Evolutionary conservation across 2,888 invertebrate genomes (phyloP).

Genomic region (Lepidocyrtoides sp.): DNA sequence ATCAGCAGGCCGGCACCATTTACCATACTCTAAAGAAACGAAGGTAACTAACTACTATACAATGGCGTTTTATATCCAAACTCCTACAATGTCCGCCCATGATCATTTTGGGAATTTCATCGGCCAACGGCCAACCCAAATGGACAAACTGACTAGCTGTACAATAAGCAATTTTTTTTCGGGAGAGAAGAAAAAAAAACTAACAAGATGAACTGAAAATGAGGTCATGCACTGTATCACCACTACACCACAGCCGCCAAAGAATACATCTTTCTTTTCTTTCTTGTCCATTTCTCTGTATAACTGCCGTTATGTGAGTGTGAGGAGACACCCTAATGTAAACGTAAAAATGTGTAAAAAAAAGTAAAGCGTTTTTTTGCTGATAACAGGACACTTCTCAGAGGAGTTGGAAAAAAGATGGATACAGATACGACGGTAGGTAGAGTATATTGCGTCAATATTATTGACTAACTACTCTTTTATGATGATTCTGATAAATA

Average conservation of each 20-base stretch:
- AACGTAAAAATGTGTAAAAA: background rate
- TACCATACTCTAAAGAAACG: slow-evolving; percentile 31
- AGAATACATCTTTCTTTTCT: slow-evolving; percentile 25
- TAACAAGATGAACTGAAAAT: slow-evolving; percentile 34
- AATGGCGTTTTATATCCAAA: slow-evolving; percentile 27
- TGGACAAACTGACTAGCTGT: slow-evolving; percentile 66
- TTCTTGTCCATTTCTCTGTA: slow-evolving; percentile 10
- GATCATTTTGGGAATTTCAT: slow-evolving; percentile 76
- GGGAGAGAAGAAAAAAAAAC: background rate
- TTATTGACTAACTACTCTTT: too few relatives aligned
- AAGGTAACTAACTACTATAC: slow-evolving; percentile 50
- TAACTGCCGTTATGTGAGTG: slow-evolving; percentile 7
- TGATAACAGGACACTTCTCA: slow-evolving; percentile 56
- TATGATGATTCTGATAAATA: too few relatives aligned
- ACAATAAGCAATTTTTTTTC: slow-evolving; percentile 64
- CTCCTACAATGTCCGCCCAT: slow-evolving; percentile 74
- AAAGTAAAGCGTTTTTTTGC: slow-evolving; percentile 10
- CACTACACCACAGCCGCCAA: background rate
- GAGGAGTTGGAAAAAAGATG: slow-evolving; percentile 45
- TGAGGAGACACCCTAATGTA: background rate
- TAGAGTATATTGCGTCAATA: too few relatives aligned
- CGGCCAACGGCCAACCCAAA: slow-evolving; percentile 73
- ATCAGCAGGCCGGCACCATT: background rate
- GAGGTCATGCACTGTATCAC: slow-evolving; percentile 53
- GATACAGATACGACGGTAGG: slow-evolving; percentile 52